These are phyloP conservation scores for Cathartes aura DNA, from an alignment of 2,113 vertebrate genomes.

Conservation along the genomic window DNA sequence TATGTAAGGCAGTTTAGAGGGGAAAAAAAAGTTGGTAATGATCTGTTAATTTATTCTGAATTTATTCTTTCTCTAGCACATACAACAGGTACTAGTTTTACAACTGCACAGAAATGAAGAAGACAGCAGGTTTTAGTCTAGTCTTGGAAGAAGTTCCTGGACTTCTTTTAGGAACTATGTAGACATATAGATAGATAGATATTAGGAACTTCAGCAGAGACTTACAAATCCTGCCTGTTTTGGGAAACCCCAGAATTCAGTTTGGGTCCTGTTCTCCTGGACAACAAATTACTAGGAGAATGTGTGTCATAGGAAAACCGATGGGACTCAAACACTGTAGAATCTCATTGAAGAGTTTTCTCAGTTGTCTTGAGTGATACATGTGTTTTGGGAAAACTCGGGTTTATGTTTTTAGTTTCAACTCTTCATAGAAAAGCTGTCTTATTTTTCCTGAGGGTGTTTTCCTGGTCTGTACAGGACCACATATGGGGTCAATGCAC, in stretches of 20 bases:
- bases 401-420: not conserved
- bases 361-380: not conserved
- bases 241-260: not conserved
- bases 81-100: not conserved
- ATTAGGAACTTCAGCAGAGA: not conserved
- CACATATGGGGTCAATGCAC: not conserved
- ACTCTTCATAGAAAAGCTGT: not conserved
- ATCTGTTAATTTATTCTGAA: not conserved
- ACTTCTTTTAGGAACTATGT: not conserved
- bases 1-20: not conserved
- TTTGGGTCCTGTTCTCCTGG: not conserved
- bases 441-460: not conserved
- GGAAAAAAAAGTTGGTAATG: not conserved
- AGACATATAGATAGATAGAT: not conserved
- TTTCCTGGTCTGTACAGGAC: not conserved
- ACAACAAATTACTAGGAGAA: not conserved
- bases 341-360: not conserved
- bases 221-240: not conserved
- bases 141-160: not conserved
- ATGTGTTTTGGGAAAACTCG: not conserved
- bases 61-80: not conserved
- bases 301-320: not conserved
- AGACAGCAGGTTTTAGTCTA: not conserved
- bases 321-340: not conserved
- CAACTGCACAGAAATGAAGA: not conserved